Conservation (phyloP, 1,140 invertebrate species). For the Aphis craccivora region DNA sequence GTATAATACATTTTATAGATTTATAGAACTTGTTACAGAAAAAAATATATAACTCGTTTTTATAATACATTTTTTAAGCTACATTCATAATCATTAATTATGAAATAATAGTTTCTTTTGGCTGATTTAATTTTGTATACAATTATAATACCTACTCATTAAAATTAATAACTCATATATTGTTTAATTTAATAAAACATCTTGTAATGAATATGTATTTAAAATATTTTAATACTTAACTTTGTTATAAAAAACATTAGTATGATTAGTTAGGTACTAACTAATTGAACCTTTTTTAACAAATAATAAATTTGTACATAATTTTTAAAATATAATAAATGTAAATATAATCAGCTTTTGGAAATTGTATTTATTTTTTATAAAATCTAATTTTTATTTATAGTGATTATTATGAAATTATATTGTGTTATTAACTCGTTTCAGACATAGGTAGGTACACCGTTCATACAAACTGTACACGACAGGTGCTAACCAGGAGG, state of each 20-base stretch:
- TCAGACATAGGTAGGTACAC: neutral
- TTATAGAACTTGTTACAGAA: neutral
- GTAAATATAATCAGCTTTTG: neutral
- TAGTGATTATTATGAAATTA: neutral
- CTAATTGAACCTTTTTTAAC: neutral
- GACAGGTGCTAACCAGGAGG: conserved; percentile 53
- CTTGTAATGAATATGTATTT: neutral
- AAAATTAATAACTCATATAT: neutral
- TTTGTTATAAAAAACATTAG: too few species aligned
- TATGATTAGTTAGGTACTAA: too few species aligned
- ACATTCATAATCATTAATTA: neutral
- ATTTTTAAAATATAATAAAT: neutral
- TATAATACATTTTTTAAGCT: neutral
- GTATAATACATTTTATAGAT: too few species aligned
- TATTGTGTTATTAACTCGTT: conserved; percentile 23
- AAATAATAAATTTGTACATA: neutral
- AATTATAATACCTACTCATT: too few species aligned
- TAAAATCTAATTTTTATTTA: neutral
- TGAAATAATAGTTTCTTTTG: neutral
- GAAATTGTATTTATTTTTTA: neutral
- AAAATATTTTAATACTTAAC: too few species aligned
- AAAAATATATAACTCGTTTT: neutral
- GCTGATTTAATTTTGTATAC: neutral
- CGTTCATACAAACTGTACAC: neutral
- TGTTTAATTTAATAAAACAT: neutral